Percentiles rank a stretch among this genome's conserved stretches.
phyloP scores from a whole-genome alignment of 1,140 invertebrate genomes.

The Steinernema khuongi region DNA sequence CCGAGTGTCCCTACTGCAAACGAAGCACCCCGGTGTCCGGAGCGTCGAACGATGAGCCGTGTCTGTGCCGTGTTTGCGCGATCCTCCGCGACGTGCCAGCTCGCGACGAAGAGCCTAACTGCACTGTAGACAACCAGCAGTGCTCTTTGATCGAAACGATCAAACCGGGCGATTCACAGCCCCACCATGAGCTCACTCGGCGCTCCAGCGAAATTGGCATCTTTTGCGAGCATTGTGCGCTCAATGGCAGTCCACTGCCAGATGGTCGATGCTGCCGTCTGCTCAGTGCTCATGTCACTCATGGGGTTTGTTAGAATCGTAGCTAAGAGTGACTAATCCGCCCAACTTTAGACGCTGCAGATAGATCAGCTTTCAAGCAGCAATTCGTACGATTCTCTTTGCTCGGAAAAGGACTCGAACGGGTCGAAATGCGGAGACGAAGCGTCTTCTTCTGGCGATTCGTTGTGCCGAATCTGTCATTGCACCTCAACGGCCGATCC shows the following conservation, averaged over 20 bases:
- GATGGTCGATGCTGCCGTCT: background rate
- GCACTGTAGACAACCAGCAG: background rate
- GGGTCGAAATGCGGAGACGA: background rate
- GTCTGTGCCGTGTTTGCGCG: conserved; percentile 12
- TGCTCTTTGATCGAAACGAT: background rate
- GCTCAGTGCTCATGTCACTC: background rate
- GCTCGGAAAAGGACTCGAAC: background rate
- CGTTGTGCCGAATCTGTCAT: conserved; percentile 34
- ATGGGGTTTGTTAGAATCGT: background rate
- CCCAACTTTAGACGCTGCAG: background rate
- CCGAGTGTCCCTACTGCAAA: conserved; percentile 1
- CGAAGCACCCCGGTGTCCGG: background rate
- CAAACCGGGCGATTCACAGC: background rate
- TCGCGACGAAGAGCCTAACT: background rate
- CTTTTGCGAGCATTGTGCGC: conserved; percentile 1
- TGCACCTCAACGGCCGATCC: conserved; percentile 33
- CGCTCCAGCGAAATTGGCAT: conserved; percentile 1
- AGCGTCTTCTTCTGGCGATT: conserved; percentile 18
- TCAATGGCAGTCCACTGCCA: background rate
- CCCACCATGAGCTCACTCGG: background rate
- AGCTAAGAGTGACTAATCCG: background rate
- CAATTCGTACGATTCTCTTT: background rate
- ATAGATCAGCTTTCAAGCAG: conserved; percentile 1
- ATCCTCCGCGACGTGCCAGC: background rate
- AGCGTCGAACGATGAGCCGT: background rate